Evolutionary conservation across 2,888 invertebrate genomes (phyloP), one percentile per base, ranked within the genome.

Genomic region (Parthenolecanium corni): DNA sequence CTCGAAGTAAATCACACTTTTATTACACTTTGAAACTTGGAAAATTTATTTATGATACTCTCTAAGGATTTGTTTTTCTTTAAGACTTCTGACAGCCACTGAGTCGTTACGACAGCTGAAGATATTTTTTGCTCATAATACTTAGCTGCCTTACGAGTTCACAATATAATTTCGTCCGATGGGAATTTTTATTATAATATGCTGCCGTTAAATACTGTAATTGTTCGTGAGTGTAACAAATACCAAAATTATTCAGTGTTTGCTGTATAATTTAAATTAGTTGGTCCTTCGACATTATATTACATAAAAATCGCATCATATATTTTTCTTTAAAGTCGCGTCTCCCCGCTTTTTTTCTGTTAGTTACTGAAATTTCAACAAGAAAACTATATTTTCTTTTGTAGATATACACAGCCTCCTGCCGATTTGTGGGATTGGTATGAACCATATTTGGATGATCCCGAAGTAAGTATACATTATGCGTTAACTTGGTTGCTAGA

Each of bases 381-480:
- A 31, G 9, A 31, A 31, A 6, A 31, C n/a, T 31, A 31, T 31
- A 9, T 20, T 49, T 20, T 5, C 57, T 67, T 25, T 67, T 67
- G 40, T 74, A 91, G 97, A 69, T 98, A 92, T 76, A 95, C 95
- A 9, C 93, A 97, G 74, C 95, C 95, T 16, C 97, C 98, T 1
- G 84, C 84, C 57, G 93, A 94, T 73, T 78, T 98, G 65, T 92
- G 96, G 78, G 89, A 90, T 73, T 98, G 98, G 98, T 96, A 91
- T 73, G 93, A 88, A 70, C 86, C 89, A 62, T 98, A 96, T 76
- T 77, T 98, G 68, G 92, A 94, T 71, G 96, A 97, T 73, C 89
- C 91, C 71, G 95, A 96, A 81, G 83, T 83, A 79, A 75, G 79
- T 76, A 75, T 73, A 74, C 73, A 72, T 73, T 73, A 72, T 70